Percentiles rank a stretch among this genome's conserved stretches.
Evolutionary conservation across 1,140 invertebrate species (phyloP).

Genomic region (Trigoniulus corallinus): DNA sequence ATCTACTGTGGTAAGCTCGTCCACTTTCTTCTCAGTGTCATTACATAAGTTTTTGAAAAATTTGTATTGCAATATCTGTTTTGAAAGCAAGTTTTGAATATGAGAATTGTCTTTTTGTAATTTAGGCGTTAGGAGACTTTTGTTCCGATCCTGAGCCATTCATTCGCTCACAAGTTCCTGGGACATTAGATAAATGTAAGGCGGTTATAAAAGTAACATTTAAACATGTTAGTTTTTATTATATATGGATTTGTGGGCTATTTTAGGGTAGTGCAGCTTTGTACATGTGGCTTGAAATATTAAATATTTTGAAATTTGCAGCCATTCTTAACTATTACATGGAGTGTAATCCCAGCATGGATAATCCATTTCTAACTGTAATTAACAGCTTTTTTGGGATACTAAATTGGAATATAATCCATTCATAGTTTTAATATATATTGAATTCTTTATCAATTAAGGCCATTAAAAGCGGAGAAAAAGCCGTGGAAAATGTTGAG

Average conservation of each 20-base stretch:
- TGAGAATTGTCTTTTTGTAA: conserved; percentile 7
- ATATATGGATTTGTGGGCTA: conserved; percentile 5
- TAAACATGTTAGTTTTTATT: neutral
- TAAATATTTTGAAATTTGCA: conserved; percentile 15
- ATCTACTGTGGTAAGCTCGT: conserved; percentile 43
- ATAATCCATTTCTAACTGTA: conserved; percentile 43
- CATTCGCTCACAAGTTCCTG: conserved; percentile 20
- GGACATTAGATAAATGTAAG: conserved; percentile 14
- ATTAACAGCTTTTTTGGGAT: no score
- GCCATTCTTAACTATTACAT: conserved; percentile 64
- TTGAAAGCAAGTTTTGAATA: no score
- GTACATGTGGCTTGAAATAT: no score
- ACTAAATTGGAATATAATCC: no score
- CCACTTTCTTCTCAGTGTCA: no score
- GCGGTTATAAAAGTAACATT: no score
- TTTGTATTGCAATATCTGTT: no score
- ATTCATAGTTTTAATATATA: no score
- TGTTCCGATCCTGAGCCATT: conserved; percentile 52
- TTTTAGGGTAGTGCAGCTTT: conserved; percentile 4
- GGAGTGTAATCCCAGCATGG: conserved; percentile 54
- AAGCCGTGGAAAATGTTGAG: conserved; percentile 48
- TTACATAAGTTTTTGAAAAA: no score
- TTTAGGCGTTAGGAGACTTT: conserved; percentile 49
- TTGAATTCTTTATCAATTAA: conserved; percentile 24
- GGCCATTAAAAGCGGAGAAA: conserved; percentile 51